Evolutionary conservation across 2,113 vertebrate genomes (phyloP).

Genomic region (Podarcis muralis): DNA sequence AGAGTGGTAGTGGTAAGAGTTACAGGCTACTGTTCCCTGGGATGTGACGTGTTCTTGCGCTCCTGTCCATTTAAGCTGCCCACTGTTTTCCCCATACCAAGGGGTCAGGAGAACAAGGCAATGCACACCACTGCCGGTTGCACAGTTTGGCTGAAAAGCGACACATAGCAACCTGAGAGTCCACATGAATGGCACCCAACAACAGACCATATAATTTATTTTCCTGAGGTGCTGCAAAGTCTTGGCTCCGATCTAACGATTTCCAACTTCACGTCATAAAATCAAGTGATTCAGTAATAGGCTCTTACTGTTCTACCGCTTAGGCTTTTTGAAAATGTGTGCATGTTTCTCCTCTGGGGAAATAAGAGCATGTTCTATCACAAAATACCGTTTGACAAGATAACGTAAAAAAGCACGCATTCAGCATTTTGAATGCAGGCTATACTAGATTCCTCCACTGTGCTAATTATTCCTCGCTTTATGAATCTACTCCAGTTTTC

Average conservation of each 20-base stretch:
- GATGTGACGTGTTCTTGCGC: no score
- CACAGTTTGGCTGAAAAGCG: background rate
- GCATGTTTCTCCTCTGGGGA: background rate
- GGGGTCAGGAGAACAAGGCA: background rate
- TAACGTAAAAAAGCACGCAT: conserved; percentile 32
- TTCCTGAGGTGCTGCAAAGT: background rate
- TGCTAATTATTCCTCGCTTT: conserved; percentile 25
- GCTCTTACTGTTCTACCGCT: conserved; percentile 32
- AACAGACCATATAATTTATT: background rate
- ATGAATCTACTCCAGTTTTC: conserved; percentile 40
- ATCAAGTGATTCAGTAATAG: background rate
- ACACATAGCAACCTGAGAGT: background rate
- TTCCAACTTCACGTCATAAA: background rate
- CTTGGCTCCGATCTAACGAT: background rate
- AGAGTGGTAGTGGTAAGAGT: no score
- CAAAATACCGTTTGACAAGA: conserved; percentile 29
- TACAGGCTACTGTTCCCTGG: no score
- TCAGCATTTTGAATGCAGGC: conserved; percentile 30
- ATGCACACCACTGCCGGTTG: background rate
- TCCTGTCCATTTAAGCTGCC: no score
- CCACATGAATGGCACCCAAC: background rate
- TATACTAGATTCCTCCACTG: background rate
- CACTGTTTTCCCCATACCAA: background rate
- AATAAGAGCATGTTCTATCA: background rate
- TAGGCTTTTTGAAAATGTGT: background rate